Evolutionary conservation across 2,888 invertebrate genomes (phyloP).

Genomic region (Macroteleia sp.): DNA sequence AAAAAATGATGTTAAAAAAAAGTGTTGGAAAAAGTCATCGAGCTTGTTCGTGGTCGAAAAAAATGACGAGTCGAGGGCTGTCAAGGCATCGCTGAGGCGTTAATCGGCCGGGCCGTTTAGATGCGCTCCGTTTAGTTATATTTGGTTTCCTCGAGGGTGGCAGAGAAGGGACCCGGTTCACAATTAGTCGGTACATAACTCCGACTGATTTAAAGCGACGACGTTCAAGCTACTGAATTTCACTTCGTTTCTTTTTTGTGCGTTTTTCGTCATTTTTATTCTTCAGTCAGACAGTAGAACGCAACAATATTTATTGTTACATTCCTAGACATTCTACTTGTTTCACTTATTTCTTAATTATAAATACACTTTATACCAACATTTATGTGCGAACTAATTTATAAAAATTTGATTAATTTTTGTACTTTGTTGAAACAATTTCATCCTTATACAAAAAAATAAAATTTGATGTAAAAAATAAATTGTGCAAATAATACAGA

Average conservation of each 20-base stretch:
- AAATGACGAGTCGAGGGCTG: conserved; percentile 38
- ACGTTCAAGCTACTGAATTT: conserved; percentile 61
- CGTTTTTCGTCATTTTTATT: conserved; percentile 43
- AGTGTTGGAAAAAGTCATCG: conserved; percentile 29
- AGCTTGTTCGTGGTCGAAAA: conserved; percentile 35
- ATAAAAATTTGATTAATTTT: no score
- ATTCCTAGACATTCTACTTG: not conserved
- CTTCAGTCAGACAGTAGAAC: conserved; percentile 25
- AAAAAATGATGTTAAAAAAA: conserved; percentile 7
- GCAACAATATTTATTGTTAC: conserved; percentile 24
- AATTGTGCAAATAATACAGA: no score
- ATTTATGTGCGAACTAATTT: no score
- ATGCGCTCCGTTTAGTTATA: conserved; percentile 83
- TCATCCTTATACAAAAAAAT: no score
- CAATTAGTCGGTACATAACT: conserved; percentile 83
- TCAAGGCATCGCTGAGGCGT: conserved; percentile 70
- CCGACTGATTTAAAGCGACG: conserved; percentile 78
- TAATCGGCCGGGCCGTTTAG: conserved; percentile 80
- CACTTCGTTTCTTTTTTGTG: conserved; percentile 23
- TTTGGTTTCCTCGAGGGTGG: conserved; percentile 78
- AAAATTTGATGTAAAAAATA: no score
- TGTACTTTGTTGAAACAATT: no score
- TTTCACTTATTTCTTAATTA: conserved; percentile 7
- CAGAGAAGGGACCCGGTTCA: conserved; percentile 74
- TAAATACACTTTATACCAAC: conserved; percentile 8